Evolutionary conservation across 1,140 invertebrate species (phyloP), one percentile per base, ranked within the genome.

Genomic region (Papilio polytes): DNA sequence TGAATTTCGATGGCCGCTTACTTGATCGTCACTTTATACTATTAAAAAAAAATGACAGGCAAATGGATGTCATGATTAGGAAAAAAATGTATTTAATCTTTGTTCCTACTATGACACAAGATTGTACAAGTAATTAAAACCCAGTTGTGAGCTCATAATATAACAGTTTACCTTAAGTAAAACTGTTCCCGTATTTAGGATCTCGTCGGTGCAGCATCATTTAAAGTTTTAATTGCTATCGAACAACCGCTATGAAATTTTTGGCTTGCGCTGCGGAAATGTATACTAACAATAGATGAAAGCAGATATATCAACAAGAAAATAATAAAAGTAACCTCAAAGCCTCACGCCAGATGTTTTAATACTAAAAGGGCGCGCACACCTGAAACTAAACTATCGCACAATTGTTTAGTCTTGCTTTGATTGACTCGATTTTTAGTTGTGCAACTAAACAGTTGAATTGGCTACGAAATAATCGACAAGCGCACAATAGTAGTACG

Each of bases 151-250:
- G 12, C 22, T 26, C 4, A 66, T 31, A 66, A 31, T 66, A 31
- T 66, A 18, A 66, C 63, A 26, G 22, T 66, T 66, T 66, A 66
- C 22, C 63, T 66, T 66, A 66, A 63, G 12, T 31, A 8, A 66
- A 66, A 31, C 63, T 66, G 63, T 66, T 66, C 13, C 22, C 12
- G 56, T 20, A 66, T 66, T 66, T 66, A 66, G 22, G 22, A 31
- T 26, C 22, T 66, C 22, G 63, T 66, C 63, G 63, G 9, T 66
- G 56, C 56, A 63, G 10, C 63, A 66, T 66, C 63, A 66, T 66
- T 66, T 66, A 66, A 66, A 66, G 63, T 66, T 66, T 66, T 66
- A 66, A 66, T 66, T 66, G 63, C 63, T 66, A 66, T 66, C 63
- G 63, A 66, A 31, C 63, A 31, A 66, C 63, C 22, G 22, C 22